These are phyloP conservation scores for Lasioglossum pauxillum DNA, from an alignment of 2,888 invertebrate species.

Conservation along the genomic window DNA sequence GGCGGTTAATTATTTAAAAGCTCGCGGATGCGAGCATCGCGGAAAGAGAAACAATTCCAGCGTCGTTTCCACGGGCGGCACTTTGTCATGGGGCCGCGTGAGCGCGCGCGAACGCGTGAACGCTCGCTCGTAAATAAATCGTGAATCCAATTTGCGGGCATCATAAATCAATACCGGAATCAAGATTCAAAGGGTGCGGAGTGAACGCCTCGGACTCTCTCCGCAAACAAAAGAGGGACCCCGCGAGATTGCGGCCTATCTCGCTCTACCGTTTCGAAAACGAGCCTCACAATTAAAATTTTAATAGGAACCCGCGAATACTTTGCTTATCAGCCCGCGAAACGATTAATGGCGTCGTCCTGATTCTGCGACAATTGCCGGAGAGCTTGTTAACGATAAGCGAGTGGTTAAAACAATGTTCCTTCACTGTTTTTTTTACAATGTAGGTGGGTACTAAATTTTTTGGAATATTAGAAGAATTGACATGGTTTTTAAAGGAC, in stretches of 20 bases:
- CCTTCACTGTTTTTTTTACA: not conserved
- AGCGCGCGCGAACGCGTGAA: conserved; percentile 20
- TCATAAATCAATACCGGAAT: conserved; percentile 79
- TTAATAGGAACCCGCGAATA: conserved; percentile 25
- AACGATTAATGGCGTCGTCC: not conserved
- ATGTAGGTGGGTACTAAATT: not conserved
- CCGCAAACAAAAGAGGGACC: conserved; percentile 49
- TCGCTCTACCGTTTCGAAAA: not conserved
- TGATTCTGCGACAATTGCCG: not conserved
- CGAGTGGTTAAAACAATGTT: not conserved
- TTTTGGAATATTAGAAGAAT: not conserved
- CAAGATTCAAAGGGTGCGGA: conserved; percentile 70
- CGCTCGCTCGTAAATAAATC: conserved; percentile 64
- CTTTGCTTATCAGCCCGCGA: not conserved
- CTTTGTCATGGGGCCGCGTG: conserved; percentile 49
- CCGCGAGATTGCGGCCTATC: conserved; percentile 8
- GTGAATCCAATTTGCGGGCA: conserved; percentile 63
- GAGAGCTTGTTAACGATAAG: not conserved
- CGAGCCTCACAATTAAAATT: conserved; percentile 17
- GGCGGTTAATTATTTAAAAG: conserved; percentile 41
- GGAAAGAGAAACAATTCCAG: conserved; percentile 54
- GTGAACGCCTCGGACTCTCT: conserved; percentile 43
- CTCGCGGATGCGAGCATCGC: conserved; percentile 3
- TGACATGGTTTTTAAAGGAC: too few species aligned
- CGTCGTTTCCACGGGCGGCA: conserved; percentile 42